Conservation (phyloP, 2,113 vertebrate genomes). For the Silurus asotus region DNA sequence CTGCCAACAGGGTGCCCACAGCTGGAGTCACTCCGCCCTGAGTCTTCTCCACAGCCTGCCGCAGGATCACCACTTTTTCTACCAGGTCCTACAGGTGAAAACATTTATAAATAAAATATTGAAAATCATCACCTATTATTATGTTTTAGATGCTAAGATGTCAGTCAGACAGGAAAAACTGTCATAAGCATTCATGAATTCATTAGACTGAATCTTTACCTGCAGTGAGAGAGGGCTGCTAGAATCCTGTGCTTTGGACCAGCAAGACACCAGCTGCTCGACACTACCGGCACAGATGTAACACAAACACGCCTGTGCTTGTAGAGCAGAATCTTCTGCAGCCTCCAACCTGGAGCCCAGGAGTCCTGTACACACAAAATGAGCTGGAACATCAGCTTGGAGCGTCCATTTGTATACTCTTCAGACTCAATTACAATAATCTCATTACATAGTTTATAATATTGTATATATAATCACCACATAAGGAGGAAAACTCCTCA, state of each 20-base stretch:
- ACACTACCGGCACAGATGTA: slow-evolving; percentile 95
- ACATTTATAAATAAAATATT: background rate
- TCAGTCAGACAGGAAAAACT: background rate
- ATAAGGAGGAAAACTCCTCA: slow-evolving; percentile 91
- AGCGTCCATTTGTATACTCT: background rate
- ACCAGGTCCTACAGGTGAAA: slow-evolving; percentile 81
- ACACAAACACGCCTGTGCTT: slow-evolving; percentile 88
- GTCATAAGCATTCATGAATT: background rate
- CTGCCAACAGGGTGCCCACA: slow-evolving; percentile 80
- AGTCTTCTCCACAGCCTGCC: slow-evolving; percentile 82
- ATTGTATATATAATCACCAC: slow-evolving; percentile 69
- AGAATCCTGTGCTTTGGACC: slow-evolving; percentile 84
- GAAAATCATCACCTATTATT: background rate
- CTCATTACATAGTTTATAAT: background rate
- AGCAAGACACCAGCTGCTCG: slow-evolving; percentile 90
- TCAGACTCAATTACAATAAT: background rate
- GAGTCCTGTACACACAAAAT: slow-evolving; percentile 73
- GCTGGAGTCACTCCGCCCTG: slow-evolving; percentile 69
- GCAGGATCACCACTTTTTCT: slow-evolving; percentile 92
- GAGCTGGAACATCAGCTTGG: background rate
- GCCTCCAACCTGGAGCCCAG: slow-evolving; percentile 86
- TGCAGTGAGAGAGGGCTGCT: slow-evolving; percentile 85
- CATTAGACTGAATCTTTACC: slow-evolving; percentile 67
- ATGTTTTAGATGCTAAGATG: background rate
- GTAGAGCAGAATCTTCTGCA: slow-evolving; percentile 76